Evolutionary conservation across 2,888 invertebrate species (phyloP), one percentile per base, ranked within the genome.

Genomic region (Aspidiotus rigidus): DNA sequence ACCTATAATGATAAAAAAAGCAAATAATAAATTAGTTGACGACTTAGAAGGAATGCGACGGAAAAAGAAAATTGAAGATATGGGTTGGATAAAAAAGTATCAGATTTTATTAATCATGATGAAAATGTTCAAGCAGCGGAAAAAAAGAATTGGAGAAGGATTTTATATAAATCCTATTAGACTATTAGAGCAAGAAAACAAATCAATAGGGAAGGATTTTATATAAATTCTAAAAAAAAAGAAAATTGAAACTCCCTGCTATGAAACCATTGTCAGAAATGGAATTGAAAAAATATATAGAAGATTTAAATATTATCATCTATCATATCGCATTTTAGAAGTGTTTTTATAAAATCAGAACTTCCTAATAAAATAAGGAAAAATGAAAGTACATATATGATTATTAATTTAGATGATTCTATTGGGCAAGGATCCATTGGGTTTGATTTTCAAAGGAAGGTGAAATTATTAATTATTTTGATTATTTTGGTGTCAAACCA

Each of bases 341-440:
- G n/a, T n/a, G 56, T 56, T 56, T 56, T 56, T 56, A 56, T 56
- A 56, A 64, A 41, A 64, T 56, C 55, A 56, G 40, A 64, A 64
- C 28, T 64, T 64, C 56, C 64, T 44, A 56, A 64, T 64, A 64
- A 64, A 56, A 64, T 64, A 7, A 64, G 56, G 55, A 64, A 55
- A 64, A 64, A 64, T 64, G 64, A 60, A 60, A 60, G 60, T 60
- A n/a, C n/a, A n/a, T n/a, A n/a, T n/a, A 60, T 60, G 60, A 60
- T 60, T 3, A 60, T 62, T 42, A 62, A 62, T 62, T 62, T 62
- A 62, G 62, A 62, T 62, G 42, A 3, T 62, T 62, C 62, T 42
- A 42, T 41, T 62, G 62, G 62, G 9, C 62, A 62, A 62, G n/a
- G n/a, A n/a, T n/a, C n/a, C n/a, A n/a, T n/a, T n/a, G n/a, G n/a